Base-by-base conservation (phyloP, 2,113 vertebrate species). In the Paramormyrops kingsleyae region DNA sequence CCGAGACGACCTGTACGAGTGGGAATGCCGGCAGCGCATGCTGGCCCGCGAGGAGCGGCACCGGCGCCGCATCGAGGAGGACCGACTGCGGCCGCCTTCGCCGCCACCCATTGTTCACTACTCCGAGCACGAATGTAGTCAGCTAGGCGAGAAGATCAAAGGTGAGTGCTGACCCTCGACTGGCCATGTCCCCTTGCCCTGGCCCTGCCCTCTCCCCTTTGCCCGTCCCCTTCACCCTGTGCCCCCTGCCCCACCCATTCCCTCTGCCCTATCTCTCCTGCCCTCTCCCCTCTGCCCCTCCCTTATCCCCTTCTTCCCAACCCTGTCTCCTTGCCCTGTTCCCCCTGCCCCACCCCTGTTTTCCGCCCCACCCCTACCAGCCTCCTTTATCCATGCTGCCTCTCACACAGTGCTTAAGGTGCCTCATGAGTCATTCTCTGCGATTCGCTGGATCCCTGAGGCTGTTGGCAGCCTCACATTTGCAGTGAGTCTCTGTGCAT, bases 1-100 rank as follows among this genome's bases (percentile, higher is more conserved):
- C 19, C 95, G 98, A 90, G 98, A 99, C 0, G 98, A 99, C 89
- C 95, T 99, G n/a, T 99, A 99, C 0, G 98, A 99, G 93, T 99
- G 98, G 98, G 98, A 99, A 87, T 99, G 98, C 92, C 96, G 94
- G 92, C 98, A 99, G 95, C 97, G 98, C 24, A 97, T 98, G 97
- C 91, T 98, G 92, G 98, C 98, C 6, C 93, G 98, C 1, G 97
- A 99, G 94, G 98, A 99, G 92, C 95, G 98, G 7, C 98, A 99
- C 91, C 97, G 98, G 56, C 94, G 97, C 59, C 95, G 97, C 83
- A 95, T 98, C 92, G 97, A 97, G 44, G 98, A 98, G 91, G 97
- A 99, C 89, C 96, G 95, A 42, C 93, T 98, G 56, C 95, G 96
- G 2, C 98, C 97, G 0, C 97, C 97, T 2, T 99, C 98, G 0